Conservation (phyloP, 2,888 invertebrate genomes). For the Nemoura dubitans region DNA sequence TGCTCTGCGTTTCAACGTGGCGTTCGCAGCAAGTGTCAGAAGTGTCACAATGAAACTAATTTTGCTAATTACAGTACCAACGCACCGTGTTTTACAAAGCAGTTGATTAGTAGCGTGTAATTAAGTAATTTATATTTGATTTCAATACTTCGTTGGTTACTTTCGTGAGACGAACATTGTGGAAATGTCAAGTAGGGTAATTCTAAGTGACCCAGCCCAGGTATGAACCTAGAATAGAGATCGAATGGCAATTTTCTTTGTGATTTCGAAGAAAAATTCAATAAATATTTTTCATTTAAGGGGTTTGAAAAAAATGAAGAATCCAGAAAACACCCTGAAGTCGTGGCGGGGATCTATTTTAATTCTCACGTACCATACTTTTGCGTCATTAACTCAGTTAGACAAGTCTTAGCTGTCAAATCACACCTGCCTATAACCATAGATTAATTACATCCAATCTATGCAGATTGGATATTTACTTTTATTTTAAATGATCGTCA, state of each 20-base stretch:
- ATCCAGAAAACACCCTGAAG: too few species aligned
- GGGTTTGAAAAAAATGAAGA: too few species aligned
- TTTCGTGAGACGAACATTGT: not conserved
- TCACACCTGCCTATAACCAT: not conserved
- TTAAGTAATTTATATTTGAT: not conserved
- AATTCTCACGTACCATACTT: too few species aligned
- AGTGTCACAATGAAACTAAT: constrained; percentile 31
- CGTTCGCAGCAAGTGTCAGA: constrained; percentile 16
- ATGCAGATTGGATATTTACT: too few species aligned
- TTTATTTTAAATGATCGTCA: too few species aligned
- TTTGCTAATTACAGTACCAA: not conserved
- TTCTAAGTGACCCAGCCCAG: constrained; percentile 33
- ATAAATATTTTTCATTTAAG: not conserved
- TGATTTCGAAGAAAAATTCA: not conserved
- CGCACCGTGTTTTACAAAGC: not conserved
- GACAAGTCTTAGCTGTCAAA: not conserved
- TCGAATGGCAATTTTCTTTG: not conserved
- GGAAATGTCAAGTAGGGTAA: constrained; percentile 39
- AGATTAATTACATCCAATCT: too few species aligned
- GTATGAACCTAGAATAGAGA: not conserved
- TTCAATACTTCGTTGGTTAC: not conserved
- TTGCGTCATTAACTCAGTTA: too few species aligned
- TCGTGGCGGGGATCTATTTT: too few species aligned
- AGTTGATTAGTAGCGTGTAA: not conserved
- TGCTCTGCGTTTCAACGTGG: constrained; percentile 39